Percentiles rank a stretch among this genome's conserved stretches.
Conservation (phyloP, 2,797 vertebrate species). For the Siniperca scherzeri region DNA sequence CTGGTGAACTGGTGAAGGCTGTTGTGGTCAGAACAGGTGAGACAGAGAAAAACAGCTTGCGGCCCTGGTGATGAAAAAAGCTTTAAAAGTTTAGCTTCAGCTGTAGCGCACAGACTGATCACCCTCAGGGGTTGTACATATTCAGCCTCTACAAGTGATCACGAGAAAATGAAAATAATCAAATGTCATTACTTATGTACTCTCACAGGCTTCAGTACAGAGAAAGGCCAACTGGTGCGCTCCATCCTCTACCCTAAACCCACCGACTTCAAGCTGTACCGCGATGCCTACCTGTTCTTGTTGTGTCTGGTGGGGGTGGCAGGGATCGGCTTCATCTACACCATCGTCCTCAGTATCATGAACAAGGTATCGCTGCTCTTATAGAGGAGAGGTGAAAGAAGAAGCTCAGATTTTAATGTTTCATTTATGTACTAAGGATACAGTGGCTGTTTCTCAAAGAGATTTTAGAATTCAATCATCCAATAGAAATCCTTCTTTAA, state of each 20-base stretch:
- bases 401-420: background rate
- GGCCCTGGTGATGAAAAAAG: background rate
- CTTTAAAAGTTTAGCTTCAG: background rate
- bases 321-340: conserved; percentile 94
- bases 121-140: no score
- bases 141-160: background rate
- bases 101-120: background rate
- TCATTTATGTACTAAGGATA: background rate
- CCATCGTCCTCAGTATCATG: conserved; percentile 91
- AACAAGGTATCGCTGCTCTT: conserved; percentile 84
- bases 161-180: background rate
- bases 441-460: background rate
- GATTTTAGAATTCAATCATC: background rate
- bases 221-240: conserved; percentile 96
- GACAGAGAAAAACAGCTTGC: background rate
- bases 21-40: conserved; percentile 95
- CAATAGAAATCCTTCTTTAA: background rate
- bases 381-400: background rate
- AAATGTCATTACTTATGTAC: background rate
- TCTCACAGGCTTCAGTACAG: conserved; percentile 92
- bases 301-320: conserved; percentile 95
- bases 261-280: conserved; percentile 97
- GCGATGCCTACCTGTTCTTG: conserved; percentile 95
- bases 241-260: conserved; percentile 98
- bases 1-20: conserved; percentile 94